phyloP scores from a whole-genome alignment of 2,113 vertebrate species.

The Neolamprologus modestus region DNA sequence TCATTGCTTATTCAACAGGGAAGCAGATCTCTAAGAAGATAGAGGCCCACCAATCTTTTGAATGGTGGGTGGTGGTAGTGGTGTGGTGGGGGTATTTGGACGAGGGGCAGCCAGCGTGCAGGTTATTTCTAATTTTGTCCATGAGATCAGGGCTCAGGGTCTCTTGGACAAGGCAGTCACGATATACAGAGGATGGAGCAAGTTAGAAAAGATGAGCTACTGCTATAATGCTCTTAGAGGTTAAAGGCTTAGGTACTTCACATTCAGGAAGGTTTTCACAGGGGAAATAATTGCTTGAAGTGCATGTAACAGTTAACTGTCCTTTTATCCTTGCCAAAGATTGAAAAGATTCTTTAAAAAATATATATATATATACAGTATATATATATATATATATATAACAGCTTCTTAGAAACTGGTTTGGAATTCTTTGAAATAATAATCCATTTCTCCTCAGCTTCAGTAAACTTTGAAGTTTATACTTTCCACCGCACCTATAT shows the following conservation, averaged over 20 bases:
- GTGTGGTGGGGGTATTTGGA: not conserved
- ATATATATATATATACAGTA: too few relatives aligned
- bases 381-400: not conserved
- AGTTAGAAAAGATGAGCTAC: not conserved
- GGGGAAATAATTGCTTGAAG: not conserved
- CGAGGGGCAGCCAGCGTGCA: not conserved
- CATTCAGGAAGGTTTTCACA: not conserved
- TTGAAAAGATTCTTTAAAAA: not conserved
- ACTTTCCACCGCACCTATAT: not conserved
- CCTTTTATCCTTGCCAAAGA: not conserved
- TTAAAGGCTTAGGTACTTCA: not conserved
- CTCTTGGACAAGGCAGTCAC: constrained; percentile 1
- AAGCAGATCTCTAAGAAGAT: constrained; percentile 63
- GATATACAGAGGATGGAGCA: not conserved
- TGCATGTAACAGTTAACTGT: not conserved
- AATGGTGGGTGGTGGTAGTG: not conserved
- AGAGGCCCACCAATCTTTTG: constrained; percentile 58
- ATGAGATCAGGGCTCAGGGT: not conserved
- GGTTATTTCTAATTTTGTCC: constrained; percentile 64
- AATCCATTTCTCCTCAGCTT: not conserved
- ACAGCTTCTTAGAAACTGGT: not conserved
- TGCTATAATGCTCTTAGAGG: not conserved
- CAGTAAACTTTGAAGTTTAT: not conserved
- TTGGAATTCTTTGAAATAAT: not conserved
- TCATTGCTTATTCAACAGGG: constrained; percentile 75